Evolutionary conservation across 2,797 vertebrate species (phyloP), one percentile per base, ranked within the genome.

Genomic region (Notamacropus eugenii): DNA sequence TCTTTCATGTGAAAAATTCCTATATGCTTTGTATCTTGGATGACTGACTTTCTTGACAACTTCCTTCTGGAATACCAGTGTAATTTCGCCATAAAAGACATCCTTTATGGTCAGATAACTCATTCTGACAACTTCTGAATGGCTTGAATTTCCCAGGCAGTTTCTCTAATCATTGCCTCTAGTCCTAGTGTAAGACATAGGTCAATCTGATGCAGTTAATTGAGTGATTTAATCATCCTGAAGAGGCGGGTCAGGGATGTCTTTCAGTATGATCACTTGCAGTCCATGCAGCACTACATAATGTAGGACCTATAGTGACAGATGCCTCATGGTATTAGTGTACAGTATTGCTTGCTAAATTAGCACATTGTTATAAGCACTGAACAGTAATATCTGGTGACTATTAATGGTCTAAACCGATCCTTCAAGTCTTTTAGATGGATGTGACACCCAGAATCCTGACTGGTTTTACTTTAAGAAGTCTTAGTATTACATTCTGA

Each of bases 41-140:
- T 82, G n/a, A 22, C 16, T 82, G 67, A 82, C 67, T 82, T 46
- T 24, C 67, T 82, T 82, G 67, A 82, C n/a, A 46, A 46, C 67
- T 82, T 82, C 67, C 40, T 82, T 82, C 67, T 40, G 67, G 67
- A 82, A 82, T 82, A 82, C 40, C n/a, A 82, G 24, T 82, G 19
- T 82, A 82, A 82, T 82, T 82, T 82, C n/a, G n/a, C n/a, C 67
- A 82, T 82, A 82, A 82, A 82, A 82, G 67, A n/a, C 67, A 82
- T 46, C n/a, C n/a, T 82, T 82, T 82, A 82, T 82, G n/a, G n/a
- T 82, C 67, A 82, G 67, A 82, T 82, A 82, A 82, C 67, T 82
- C 67, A 82, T 82, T 82, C 67, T 82, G 67, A 82, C 67, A 82
- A 82, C 67, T 82, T 82, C 8, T 82, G 67, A 82, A 82, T 46